These are phyloP conservation scores for Meteorus cinctellus DNA, from an alignment of 2,888 invertebrate species.

Conservation along the genomic window DNA sequence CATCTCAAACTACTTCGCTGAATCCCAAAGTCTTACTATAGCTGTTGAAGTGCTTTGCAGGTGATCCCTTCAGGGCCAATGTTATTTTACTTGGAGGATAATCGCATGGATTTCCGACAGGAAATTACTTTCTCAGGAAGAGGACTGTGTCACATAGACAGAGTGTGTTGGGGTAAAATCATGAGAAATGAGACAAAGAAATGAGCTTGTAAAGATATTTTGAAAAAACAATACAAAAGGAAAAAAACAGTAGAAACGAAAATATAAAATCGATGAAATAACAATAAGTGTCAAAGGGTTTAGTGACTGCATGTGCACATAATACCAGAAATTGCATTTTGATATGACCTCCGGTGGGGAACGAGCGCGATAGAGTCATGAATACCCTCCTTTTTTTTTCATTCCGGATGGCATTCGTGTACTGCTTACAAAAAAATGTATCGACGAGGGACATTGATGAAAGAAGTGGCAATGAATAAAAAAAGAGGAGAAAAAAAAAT, in stretches of 20 bases:
- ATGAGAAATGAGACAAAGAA: not conserved
- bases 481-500: conserved; percentile 24
- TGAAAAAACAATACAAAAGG: not conserved
- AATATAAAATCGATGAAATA: conserved; percentile 12
- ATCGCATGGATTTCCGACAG: conserved; percentile 67
- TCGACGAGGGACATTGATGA: conserved; percentile 13
- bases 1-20: conserved; percentile 23
- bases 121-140: conserved; percentile 68
- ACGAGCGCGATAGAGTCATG: conserved; percentile 19
- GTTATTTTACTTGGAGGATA: conserved; percentile 64
- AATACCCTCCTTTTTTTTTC: conserved; percentile 20
- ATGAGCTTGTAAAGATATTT: not conserved
- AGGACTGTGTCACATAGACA: conserved; percentile 46
- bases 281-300: conserved; percentile 16
- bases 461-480: conserved; percentile 18
- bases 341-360: conserved; percentile 27
- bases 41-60: conserved; percentile 38
- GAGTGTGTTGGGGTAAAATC: conserved; percentile 13
- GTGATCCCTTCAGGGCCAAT: conserved; percentile 59
- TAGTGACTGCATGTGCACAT: conserved; percentile 1
- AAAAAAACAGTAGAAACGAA: not conserved
- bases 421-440: conserved; percentile 23
- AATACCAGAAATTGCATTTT: conserved; percentile 35
- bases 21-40: conserved; percentile 30
- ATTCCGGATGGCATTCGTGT: not conserved